phyloP scores from a whole-genome alignment of 2,888 invertebrate genomes.

The Napeogenes inachia region DNA sequence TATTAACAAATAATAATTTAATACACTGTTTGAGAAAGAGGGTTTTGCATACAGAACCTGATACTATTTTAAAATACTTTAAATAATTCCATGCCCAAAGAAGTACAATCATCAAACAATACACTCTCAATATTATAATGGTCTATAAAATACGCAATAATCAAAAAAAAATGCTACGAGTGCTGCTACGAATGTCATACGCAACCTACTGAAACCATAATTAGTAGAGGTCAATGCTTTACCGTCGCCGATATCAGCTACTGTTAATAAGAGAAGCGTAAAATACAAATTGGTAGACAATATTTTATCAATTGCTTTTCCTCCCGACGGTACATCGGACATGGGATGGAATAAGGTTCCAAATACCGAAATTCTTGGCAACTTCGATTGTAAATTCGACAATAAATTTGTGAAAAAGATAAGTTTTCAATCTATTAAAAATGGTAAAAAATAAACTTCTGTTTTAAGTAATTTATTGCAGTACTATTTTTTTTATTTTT shows the following conservation, averaged over 20 bases:
- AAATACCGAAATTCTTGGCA: slow-evolving; percentile 82
- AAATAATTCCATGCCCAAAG: too few relatives aligned
- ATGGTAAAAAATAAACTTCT: neutral
- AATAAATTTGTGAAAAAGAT: slow-evolving; percentile 87
- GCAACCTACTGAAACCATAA: slow-evolving; percentile 95
- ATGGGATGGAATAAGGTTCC: slow-evolving; percentile 93
- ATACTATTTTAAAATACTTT: too few relatives aligned
- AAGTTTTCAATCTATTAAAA: slow-evolving; percentile 43
- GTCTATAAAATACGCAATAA: neutral
- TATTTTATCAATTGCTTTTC: slow-evolving; percentile 92
- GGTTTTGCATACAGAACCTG: too few relatives aligned
- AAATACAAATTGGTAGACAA: slow-evolving; percentile 97
- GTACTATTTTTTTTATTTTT: neutral
- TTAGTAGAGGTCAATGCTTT: slow-evolving; percentile 97
- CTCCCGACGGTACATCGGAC: slow-evolving; percentile 92
- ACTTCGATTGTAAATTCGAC: slow-evolving; percentile 89
- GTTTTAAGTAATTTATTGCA: neutral
- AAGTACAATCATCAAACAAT: too few relatives aligned
- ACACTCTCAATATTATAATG: too few relatives aligned
- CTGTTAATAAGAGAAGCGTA: slow-evolving; percentile 94
- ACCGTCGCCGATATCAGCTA: slow-evolving; percentile 95
- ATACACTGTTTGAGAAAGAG: too few relatives aligned
- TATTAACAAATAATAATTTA: too few relatives aligned
- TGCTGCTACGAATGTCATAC: slow-evolving; percentile 98
- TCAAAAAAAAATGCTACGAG: slow-evolving; percentile 88